A percentile compares a stretch with the other conserved stretches of the same genome.
Evolutionary conservation across 2,888 invertebrate species (phyloP).

Genomic region (Epinotia nisella): DNA sequence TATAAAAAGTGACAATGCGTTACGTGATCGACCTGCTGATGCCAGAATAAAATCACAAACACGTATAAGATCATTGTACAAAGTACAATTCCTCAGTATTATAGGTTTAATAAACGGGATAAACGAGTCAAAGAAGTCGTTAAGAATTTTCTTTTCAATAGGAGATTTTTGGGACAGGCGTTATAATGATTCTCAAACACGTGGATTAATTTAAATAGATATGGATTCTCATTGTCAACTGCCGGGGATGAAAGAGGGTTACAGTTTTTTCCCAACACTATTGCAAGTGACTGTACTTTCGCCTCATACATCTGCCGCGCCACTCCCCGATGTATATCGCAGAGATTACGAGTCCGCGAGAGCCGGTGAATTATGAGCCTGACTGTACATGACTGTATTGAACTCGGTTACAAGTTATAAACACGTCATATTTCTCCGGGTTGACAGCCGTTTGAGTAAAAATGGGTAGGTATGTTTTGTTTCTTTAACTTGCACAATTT

Average conservation of each 20-base stretch:
- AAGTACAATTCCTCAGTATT: too few species aligned
- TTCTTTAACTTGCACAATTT: background rate
- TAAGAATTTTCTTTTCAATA: too few species aligned
- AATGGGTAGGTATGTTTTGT: background rate
- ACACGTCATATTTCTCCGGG: slow-evolving; percentile 23
- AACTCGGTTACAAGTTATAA: slow-evolving; percentile 24
- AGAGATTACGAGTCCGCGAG: slow-evolving; percentile 43
- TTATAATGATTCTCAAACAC: too few species aligned
- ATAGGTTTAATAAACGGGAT: too few species aligned
- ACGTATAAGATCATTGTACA: too few species aligned
- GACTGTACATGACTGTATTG: slow-evolving; percentile 46
- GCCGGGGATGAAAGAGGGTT: background rate
- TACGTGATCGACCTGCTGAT: too few species aligned
- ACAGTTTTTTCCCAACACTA: background rate
- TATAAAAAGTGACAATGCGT: too few species aligned
- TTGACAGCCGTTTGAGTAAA: slow-evolving; percentile 24
- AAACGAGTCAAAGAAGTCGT: too few species aligned
- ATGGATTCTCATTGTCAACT: background rate
- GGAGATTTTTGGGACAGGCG: too few species aligned
- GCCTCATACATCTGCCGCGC: slow-evolving; percentile 43
- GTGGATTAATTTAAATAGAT: too few species aligned
- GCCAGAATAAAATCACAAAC: too few species aligned
- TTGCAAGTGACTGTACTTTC: slow-evolving; percentile 51
- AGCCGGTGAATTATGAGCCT: slow-evolving; percentile 40
- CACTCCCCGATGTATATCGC: slow-evolving; percentile 49